Percentiles rank a stretch among this genome's conserved stretches.
phyloP scores from a whole-genome alignment of 2,888 invertebrate genomes.

The Hirudinaria manillensis region DNA sequence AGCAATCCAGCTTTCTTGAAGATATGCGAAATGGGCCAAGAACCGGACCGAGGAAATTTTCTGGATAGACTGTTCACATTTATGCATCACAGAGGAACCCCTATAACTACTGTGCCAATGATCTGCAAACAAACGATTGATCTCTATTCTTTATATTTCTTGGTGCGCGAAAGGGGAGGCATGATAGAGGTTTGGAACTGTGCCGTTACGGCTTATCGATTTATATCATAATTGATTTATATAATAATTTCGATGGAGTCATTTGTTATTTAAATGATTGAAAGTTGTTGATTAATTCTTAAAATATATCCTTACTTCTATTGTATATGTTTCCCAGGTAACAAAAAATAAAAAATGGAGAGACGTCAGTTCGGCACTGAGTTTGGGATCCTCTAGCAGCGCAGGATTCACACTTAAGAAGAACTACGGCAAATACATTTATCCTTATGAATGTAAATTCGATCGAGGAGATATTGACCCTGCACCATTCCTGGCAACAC shows the following conservation, averaged over 20 bases:
- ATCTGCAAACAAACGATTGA: constrained; percentile 93
- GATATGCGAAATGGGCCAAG: constrained; percentile 84
- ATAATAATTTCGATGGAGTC: background rate
- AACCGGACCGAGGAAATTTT: constrained; percentile 87
- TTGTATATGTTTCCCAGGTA: constrained; percentile 64
- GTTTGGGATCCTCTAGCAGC: constrained; percentile 92
- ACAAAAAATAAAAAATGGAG: constrained; percentile 99
- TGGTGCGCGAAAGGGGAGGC: constrained; percentile 93
- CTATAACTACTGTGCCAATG: constrained; percentile 70
- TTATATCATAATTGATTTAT: background rate
- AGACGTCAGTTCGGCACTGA: constrained; percentile 88
- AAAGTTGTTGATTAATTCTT: background rate
- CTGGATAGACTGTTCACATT: constrained; percentile 87
- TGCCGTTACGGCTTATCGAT: background rate
- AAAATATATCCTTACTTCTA: background rate
- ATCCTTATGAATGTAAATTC: constrained; percentile 92
- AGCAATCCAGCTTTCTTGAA: constrained; percentile 56
- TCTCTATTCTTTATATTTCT: constrained; percentile 90
- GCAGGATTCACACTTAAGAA: constrained; percentile 96
- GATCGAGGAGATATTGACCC: constrained; percentile 95
- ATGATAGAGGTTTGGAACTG: constrained; percentile 79
- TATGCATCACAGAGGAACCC: constrained; percentile 79
- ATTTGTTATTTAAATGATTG: background rate
- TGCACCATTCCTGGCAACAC: constrained; percentile 83
- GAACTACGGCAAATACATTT: constrained; percentile 89